A percentile compares a stretch with the other conserved stretches of the same genome.
phyloP scores from a whole-genome alignment of 2,797 vertebrate species.

The Cottoperca gobio region DNA sequence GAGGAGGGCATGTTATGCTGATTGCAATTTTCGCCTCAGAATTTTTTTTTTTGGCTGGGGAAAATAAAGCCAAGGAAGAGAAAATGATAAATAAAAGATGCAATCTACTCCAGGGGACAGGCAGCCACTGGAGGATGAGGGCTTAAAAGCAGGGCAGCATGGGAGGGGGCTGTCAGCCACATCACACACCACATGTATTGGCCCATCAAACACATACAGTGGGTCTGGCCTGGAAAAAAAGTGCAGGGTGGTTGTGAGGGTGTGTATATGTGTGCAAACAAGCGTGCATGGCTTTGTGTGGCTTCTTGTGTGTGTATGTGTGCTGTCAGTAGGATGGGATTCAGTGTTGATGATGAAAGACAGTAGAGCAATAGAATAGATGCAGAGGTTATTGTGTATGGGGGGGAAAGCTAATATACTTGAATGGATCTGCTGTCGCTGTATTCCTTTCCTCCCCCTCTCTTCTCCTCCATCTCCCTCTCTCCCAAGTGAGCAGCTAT shows the following conservation, averaged over 20 bases:
- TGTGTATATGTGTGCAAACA: slow-evolving; percentile 52
- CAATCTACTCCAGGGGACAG: slow-evolving; percentile 89
- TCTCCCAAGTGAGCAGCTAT: slow-evolving; percentile 83
- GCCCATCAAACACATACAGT: slow-evolving; percentile 82
- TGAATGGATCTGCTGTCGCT: slow-evolving; percentile 83
- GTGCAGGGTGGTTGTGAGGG: slow-evolving; percentile 61
- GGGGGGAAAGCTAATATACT: slow-evolving; percentile 80
- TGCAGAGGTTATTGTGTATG: slow-evolving; percentile 80
- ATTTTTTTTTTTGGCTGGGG: slow-evolving; percentile 81
- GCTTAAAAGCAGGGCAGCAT: slow-evolving; percentile 81
- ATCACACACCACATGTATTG: slow-evolving; percentile 81
- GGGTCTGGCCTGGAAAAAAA: slow-evolving; percentile 74
- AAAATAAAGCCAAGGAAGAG: slow-evolving; percentile 93
- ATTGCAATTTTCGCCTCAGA: slow-evolving; percentile 94
- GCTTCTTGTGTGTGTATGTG: slow-evolving; percentile 46
- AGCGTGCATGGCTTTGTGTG: slow-evolving; percentile 63
- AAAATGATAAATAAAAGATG: slow-evolving; percentile 99
- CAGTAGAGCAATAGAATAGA: slow-evolving; percentile 78
- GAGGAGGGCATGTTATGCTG: slow-evolving; percentile 95
- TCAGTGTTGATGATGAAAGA: slow-evolving; percentile 83
- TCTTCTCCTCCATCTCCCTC: slow-evolving; percentile 69
- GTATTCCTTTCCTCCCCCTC: slow-evolving; percentile 73
- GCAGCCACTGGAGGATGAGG: slow-evolving; percentile 82
- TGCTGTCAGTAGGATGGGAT: slow-evolving; percentile 74
- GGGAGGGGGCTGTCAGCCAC: slow-evolving; percentile 81